Evolutionary conservation across 2,113 vertebrate species (phyloP).

Genomic region (Atrichornis clamosus): DNA sequence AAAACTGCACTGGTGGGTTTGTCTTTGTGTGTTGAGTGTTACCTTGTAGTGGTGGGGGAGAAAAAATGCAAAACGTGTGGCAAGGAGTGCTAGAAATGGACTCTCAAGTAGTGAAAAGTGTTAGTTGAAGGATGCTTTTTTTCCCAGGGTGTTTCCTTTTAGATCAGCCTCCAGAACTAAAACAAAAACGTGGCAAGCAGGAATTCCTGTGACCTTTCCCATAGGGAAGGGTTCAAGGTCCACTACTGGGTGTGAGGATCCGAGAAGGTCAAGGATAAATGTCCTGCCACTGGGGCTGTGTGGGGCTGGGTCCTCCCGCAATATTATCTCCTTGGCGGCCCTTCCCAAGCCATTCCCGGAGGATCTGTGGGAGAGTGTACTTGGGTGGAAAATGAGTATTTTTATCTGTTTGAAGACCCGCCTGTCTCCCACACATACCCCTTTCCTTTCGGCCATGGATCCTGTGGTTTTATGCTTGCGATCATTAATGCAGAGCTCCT

Average conservation of each 20-base stretch:
- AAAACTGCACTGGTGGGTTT: neutral
- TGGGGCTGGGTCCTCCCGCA: neutral
- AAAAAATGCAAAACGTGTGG: neutral
- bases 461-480: neutral
- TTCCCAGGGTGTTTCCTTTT: neutral
- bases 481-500: neutral
- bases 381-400: neutral
- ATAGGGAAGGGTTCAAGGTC: neutral
- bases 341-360: neutral
- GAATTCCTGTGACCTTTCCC: neutral
- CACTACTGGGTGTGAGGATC: neutral
- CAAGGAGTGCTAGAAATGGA: neutral
- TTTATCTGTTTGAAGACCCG: neutral
- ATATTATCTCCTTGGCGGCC: neutral
- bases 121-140: neutral
- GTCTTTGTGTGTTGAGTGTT: neutral
- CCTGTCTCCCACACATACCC: neutral
- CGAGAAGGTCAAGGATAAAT: neutral
- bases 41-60: neutral
- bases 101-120: neutral
- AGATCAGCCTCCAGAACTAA: neutral
- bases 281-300: accelerated
- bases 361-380: accelerated
- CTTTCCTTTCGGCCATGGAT: neutral
- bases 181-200: neutral